Conservation (phyloP, 1,140 invertebrate species). For the Microplitis mediator region DNA sequence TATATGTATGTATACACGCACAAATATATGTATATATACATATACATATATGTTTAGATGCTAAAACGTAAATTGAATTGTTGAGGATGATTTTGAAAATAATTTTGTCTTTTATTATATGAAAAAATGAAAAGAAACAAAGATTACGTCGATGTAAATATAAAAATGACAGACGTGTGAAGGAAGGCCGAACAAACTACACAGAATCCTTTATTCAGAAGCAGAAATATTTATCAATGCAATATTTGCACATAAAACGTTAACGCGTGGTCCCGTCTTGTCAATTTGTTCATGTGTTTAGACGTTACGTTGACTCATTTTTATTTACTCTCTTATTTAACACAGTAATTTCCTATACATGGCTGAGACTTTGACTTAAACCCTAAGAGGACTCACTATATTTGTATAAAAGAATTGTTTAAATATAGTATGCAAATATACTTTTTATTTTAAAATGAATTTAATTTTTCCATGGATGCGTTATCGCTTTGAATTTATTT, state of each 20-base stretch:
- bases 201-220: slow-evolving; percentile 46
- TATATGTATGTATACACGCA: no score
- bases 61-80: neutral
- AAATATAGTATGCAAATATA: no score
- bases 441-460: no score
- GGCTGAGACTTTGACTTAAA: no score
- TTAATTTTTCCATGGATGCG: no score
- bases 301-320: slow-evolving; percentile 30
- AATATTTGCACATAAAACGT: slow-evolving; percentile 48
- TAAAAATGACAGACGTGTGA: slow-evolving; percentile 17
- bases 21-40: neutral
- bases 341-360: neutral
- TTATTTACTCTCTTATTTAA: slow-evolving; percentile 55
- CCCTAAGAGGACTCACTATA: no score
- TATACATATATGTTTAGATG: neutral
- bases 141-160: neutral
- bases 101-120: neutral
- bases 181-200: slow-evolving; percentile 23
- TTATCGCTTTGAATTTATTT: no score
- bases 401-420: no score
- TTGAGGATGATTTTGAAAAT: neutral
- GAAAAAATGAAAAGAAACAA: slow-evolving; percentile 26
- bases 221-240: slow-evolving; percentile 56
- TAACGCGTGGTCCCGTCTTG: slow-evolving; percentile 15
- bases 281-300: no score